Evolutionary conservation across 2,797 vertebrate species (phyloP).

Genomic region (Potorous gilbertii): DNA sequence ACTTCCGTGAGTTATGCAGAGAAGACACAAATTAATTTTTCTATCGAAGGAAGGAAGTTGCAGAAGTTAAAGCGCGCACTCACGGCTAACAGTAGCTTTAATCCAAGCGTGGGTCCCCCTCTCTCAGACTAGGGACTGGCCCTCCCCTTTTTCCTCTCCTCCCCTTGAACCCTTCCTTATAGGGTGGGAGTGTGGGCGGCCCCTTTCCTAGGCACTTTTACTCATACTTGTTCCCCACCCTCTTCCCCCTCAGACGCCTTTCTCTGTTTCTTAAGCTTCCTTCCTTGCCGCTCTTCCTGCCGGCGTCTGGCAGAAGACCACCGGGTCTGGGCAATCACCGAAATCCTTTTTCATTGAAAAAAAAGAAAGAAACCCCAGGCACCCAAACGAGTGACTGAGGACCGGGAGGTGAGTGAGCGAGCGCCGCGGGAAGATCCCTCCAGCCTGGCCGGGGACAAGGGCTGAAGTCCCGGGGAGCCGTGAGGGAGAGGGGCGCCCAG

Average conservation of each 20-base stretch:
- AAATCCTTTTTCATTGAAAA: not conserved
- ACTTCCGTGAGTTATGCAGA: not conserved
- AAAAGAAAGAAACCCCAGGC: not conserved
- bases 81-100: not conserved
- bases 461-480: not conserved
- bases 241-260: conserved; percentile 1
- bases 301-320: not conserved
- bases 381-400: not conserved
- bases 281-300: conserved; percentile 52
- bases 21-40: not conserved
- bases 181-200: conserved; percentile 70
- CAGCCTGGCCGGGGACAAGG: not conserved
- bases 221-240: conserved; percentile 18
- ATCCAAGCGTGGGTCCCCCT: not conserved
- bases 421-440: not conserved
- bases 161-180: conserved; percentile 10
- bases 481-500: not conserved
- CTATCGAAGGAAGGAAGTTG: not conserved
- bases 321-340: not conserved
- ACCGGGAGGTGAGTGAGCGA: conserved; percentile 55
- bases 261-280: conserved; percentile 60
- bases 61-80: not conserved
- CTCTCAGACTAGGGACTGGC: conserved; percentile 44
- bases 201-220: conserved; percentile 45
- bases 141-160: not conserved